These are phyloP conservation scores for Rhynchomys soricoides DNA, from an alignment of 2,113 vertebrate species.

Conservation along the genomic window DNA sequence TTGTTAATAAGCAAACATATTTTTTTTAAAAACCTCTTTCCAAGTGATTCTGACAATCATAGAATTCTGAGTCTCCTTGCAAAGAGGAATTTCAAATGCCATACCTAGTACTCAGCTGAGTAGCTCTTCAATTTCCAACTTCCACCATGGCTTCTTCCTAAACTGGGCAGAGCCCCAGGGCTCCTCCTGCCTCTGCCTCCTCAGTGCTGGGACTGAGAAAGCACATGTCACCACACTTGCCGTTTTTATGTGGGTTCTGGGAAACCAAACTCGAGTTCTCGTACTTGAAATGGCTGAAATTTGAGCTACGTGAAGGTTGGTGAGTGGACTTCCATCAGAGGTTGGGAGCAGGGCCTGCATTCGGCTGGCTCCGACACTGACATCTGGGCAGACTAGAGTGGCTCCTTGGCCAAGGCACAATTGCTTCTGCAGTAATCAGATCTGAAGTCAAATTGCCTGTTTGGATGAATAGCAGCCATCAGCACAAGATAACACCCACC, in stretches of 20 bases:
- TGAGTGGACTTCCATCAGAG: constrained; percentile 53
- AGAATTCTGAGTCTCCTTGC: neutral
- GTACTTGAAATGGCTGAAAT: neutral
- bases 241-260: neutral
- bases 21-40: neutral
- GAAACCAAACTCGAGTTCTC: neutral
- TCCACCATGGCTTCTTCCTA: neutral
- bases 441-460: constrained; percentile 67
- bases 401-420: constrained; percentile 73
- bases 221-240: neutral
- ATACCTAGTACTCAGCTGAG: neutral
- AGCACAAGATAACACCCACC: constrained; percentile 61
- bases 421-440: constrained; percentile 73
- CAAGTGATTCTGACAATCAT: neutral
- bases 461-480: constrained; percentile 72
- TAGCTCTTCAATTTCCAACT: neutral
- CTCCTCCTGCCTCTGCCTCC: neutral
- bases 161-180: neutral
- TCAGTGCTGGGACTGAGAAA: neutral
- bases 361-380: constrained; percentile 63
- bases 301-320: constrained; percentile 22
- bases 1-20: neutral
- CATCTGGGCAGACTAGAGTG: constrained; percentile 65
- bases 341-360: neutral
- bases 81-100: neutral